Percentiles rank a stretch among this genome's conserved stretches.
Conservation (phyloP, 2,113 vertebrate species). For the Desmodus rotundus region DNA sequence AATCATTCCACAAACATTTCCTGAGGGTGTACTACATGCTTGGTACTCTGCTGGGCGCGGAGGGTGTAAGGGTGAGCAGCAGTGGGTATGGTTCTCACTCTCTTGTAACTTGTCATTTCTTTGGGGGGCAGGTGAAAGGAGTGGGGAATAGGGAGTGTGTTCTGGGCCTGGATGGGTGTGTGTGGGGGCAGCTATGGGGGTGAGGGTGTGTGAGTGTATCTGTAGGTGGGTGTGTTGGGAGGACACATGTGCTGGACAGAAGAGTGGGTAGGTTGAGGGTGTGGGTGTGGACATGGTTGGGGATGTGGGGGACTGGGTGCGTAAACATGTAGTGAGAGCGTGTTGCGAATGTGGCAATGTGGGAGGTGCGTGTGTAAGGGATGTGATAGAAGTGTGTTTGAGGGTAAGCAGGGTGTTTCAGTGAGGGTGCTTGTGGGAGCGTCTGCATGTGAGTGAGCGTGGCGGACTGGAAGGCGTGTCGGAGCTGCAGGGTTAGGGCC, state of each 20-base stretch:
- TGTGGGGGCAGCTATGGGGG: neutral
- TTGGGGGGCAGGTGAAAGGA: neutral
- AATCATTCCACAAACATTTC: neutral
- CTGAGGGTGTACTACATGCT: neutral
- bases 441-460: slow-evolving; percentile 1
- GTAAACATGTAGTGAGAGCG: neutral
- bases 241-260: neutral
- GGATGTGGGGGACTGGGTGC: neutral
- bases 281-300: neutral
- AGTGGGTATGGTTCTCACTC: neutral
- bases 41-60: neutral
- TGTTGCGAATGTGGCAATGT: neutral
- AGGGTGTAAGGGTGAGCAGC: neutral
- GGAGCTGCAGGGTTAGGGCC: neutral
- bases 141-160: neutral
- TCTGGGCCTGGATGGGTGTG: neutral
- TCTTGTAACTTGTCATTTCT: neutral
- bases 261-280: neutral
- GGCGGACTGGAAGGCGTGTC: neutral
- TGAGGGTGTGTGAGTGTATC: neutral
- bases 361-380: neutral
- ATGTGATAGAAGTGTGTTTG: neutral
- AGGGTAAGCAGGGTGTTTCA: neutral
- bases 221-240: neutral
- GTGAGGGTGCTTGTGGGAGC: neutral